A percentile compares a stretch with the other conserved stretches of the same genome.
phyloP scores from a whole-genome alignment of 2,113 vertebrate genomes.

The Amazona vittata region DNA sequence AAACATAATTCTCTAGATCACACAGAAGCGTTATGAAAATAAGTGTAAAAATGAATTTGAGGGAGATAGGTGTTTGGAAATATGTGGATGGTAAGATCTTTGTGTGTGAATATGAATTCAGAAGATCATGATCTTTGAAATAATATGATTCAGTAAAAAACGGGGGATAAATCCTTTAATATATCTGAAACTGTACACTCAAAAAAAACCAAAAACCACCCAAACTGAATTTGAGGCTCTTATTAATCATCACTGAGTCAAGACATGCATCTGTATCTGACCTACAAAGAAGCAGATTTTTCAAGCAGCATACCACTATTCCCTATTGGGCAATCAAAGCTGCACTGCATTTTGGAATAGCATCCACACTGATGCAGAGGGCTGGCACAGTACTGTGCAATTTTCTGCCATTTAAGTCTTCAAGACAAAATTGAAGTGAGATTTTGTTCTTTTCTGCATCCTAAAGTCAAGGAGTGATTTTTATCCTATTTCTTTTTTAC shows the following conservation, averaged over 20 bases:
- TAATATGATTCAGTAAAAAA: not conserved
- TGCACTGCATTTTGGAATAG: not conserved
- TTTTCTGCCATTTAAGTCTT: not conserved
- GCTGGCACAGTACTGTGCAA: not conserved
- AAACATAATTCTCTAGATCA: not conserved
- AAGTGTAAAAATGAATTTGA: not conserved
- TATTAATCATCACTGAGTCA: conserved; percentile 3
- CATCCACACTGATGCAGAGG: not conserved
- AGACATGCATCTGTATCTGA: not conserved
- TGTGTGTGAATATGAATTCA: not conserved
- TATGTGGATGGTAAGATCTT: not conserved
- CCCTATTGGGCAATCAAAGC: not conserved
- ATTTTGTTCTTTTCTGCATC: not conserved
- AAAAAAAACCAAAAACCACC: not conserved
- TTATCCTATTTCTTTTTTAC: not conserved
- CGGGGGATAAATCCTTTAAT: not conserved
- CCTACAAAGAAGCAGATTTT: not conserved
- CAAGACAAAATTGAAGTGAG: not conserved
- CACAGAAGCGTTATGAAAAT: not conserved
- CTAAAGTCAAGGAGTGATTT: not conserved
- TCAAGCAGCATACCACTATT: not conserved
- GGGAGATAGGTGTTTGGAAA: not conserved
- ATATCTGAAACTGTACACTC: not conserved
- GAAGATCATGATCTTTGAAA: not conserved
- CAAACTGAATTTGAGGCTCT: not conserved